These are phyloP conservation scores for Chaunax sp. DNA, from an alignment of 2,797 vertebrate species.

Conservation along the genomic window DNA sequence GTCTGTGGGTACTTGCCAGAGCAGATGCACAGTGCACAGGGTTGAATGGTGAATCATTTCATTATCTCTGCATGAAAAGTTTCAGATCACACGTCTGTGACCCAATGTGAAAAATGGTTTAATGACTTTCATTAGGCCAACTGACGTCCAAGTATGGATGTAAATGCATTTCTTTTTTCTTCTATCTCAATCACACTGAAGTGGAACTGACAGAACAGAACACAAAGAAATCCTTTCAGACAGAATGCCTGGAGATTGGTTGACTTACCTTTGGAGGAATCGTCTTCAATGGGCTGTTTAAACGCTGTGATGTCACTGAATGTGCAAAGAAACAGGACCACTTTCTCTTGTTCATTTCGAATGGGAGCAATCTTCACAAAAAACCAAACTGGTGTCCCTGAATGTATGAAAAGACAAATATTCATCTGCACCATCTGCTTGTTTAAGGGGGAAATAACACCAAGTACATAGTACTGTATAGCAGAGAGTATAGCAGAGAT, in stretches of 20 bases:
- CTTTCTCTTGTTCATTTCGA: conserved; percentile 97
- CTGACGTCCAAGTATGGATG: neutral
- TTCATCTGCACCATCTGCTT: conserved; percentile 22
- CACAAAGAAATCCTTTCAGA: neutral
- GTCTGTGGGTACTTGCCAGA: conserved; percentile 24
- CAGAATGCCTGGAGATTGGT: neutral
- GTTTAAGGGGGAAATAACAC: conserved; percentile 1
- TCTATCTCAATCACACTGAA: neutral
- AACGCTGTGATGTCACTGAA: conserved; percentile 99
- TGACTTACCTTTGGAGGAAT: conserved; percentile 93
- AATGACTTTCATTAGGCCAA: neutral
- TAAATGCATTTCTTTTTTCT: neutral
- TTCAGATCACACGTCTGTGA: conserved; percentile 57
- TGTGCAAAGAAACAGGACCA: conserved; percentile 97
- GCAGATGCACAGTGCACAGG: conserved; percentile 43
- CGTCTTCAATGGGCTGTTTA: conserved; percentile 98
- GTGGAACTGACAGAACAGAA: neutral
- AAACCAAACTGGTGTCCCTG: conserved; percentile 99
- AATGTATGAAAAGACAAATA: conserved; percentile 41
- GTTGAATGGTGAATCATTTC: conserved; percentile 1
- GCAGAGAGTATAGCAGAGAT: neutral
- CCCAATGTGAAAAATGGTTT: neutral
- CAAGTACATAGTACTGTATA: too few species aligned
- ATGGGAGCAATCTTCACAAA: conserved; percentile 99
- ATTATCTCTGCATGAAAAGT: conserved; percentile 13